These are phyloP conservation scores for Prorops nasuta DNA, from an alignment of 1,140 invertebrate genomes.

Conservation along the genomic window DNA sequence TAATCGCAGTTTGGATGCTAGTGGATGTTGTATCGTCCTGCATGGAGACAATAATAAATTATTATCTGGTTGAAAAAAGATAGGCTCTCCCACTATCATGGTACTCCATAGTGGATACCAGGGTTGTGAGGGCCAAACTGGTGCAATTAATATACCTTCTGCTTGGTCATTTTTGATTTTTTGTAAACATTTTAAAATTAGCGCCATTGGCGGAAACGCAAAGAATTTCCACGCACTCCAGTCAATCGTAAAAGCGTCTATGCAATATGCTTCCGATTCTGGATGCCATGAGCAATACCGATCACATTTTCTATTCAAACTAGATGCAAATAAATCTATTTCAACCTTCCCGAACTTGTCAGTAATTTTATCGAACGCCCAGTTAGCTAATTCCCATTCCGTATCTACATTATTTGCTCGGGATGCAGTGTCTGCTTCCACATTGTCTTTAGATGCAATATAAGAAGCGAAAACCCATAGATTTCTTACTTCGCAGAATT, in stretches of 20 bases:
- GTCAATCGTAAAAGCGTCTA: conserved; percentile 7
- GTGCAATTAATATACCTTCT: conserved; percentile 22
- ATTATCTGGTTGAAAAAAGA: conserved; percentile 20
- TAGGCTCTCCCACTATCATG: conserved; percentile 17
- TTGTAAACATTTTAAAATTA: conserved; percentile 12
- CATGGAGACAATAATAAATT: conserved; percentile 14
- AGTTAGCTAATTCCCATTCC: not conserved
- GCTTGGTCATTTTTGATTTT: conserved; percentile 12
- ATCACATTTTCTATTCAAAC: not conserved
- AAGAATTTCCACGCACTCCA: conserved; percentile 17
- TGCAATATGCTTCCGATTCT: conserved; percentile 5
- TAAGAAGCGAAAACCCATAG: not conserved
- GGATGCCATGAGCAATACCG: not conserved
- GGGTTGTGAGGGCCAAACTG: conserved; percentile 22
- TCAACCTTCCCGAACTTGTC: not conserved
- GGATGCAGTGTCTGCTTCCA: not conserved
- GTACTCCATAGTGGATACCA: conserved; percentile 32
- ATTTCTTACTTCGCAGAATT: not conserved
- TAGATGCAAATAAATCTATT: not conserved
- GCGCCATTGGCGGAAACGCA: conserved; percentile 25
- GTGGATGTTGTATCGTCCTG: conserved; percentile 5
- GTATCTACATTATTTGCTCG: not conserved
- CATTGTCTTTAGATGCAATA: not conserved
- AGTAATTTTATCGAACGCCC: not conserved
- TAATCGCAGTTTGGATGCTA: conserved; percentile 2